Percentiles rank a stretch among this genome's conserved stretches.
phyloP scores from a whole-genome alignment of 2,888 invertebrate genomes.

The Monoplex corrugatus region DNA sequence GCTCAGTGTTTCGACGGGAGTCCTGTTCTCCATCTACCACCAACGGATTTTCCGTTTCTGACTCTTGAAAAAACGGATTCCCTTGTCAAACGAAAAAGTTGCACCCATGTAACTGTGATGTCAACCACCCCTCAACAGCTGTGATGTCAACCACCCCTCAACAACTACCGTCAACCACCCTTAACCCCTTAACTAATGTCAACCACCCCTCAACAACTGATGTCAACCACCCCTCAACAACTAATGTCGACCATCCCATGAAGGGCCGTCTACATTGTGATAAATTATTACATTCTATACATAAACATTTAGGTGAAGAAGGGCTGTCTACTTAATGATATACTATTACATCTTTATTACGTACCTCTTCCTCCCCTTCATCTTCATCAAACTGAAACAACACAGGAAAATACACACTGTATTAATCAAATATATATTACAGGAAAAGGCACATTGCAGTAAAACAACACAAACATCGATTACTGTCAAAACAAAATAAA shows the following conservation, averaged over 20 bases:
- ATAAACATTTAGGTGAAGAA: no score
- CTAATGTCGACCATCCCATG: not conserved
- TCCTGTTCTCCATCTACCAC: not conserved
- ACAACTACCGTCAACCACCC: no score
- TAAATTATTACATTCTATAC: no score
- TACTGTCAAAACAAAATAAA: not conserved
- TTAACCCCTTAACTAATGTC: no score
- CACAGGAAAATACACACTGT: not conserved
- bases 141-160: not conserved
- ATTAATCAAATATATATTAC: not conserved
- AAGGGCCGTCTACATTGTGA: no score
- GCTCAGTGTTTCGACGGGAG: no score
- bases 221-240: not conserved
- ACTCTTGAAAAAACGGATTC: not conserved
- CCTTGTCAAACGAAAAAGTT: no score
- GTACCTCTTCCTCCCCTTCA: slow-evolving; percentile 37
- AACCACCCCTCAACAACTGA: not conserved
- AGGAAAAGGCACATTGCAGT: not conserved
- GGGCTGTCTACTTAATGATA: not conserved
- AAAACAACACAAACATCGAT: not conserved
- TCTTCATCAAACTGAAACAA: slow-evolving; percentile 35
- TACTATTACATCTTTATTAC: not conserved
- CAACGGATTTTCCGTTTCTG: not conserved
- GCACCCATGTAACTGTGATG: no score
- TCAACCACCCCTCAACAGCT: no score